Evolutionary conservation across 1,140 invertebrate species (phyloP).

Genomic region (Anagrus nilaparvatae): DNA sequence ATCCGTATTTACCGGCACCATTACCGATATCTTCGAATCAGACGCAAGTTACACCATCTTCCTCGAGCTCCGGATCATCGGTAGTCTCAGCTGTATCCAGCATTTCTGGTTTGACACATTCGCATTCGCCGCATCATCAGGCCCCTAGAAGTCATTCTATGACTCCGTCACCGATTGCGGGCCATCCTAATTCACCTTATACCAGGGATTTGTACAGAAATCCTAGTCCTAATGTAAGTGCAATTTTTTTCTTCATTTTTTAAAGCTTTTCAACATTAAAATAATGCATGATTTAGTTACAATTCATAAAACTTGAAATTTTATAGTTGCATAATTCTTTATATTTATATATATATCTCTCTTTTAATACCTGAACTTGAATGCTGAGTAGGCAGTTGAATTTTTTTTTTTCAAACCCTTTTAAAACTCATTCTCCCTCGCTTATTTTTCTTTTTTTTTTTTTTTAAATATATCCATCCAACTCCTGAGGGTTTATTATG

Average conservation of each 20-base stretch:
- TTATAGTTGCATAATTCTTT: too few relatives aligned
- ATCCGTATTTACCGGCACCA: conserved; percentile 34
- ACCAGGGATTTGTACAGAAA: conserved; percentile 35
- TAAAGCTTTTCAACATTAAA: not conserved
- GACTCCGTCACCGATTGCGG: conserved; percentile 25
- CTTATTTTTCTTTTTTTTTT: too few relatives aligned
- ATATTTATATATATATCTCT: too few relatives aligned
- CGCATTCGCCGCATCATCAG: conserved; percentile 13
- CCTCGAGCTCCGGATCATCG: conserved; percentile 16
- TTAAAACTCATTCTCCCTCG: too few relatives aligned
- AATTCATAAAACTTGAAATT: not conserved
- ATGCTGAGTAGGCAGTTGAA: too few relatives aligned
- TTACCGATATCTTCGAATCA: conserved; percentile 14
- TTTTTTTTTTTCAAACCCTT: too few relatives aligned
- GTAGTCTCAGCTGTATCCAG: conserved; percentile 14
- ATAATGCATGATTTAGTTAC: not conserved
- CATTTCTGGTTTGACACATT: conserved; percentile 21
- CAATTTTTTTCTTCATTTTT: conserved; percentile 1
- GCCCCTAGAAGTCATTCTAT: conserved; percentile 14
- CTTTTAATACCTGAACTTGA: too few relatives aligned
- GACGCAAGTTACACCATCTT: conserved; percentile 3
- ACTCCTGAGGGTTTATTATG: too few relatives aligned
- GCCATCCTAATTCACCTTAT: conserved; percentile 26
- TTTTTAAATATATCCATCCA: too few relatives aligned
- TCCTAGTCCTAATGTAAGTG: conserved; percentile 35